phyloP scores from a whole-genome alignment of 2,888 invertebrate genomes.

The Lottia scabra region DNA sequence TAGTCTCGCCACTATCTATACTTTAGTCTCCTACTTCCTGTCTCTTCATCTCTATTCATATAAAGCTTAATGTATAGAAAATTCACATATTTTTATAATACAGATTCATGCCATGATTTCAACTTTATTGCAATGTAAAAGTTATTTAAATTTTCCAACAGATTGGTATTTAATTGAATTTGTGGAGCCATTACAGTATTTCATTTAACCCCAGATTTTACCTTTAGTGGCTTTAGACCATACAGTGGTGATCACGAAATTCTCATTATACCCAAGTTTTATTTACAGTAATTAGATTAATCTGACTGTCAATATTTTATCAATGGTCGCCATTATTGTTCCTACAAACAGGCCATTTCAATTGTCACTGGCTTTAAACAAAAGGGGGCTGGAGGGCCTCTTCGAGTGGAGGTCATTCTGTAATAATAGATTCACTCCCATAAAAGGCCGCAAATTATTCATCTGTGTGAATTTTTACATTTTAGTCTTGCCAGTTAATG shows the following conservation, averaged over 20 bases:
- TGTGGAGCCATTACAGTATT: too few relatives aligned
- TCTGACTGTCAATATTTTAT: background rate
- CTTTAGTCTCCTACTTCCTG: too few relatives aligned
- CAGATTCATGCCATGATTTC: too few relatives aligned
- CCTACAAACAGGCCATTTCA: conserved; percentile 1
- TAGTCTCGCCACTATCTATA: too few relatives aligned
- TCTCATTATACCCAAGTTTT: background rate
- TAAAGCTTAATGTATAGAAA: conserved; percentile 4
- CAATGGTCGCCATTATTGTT: background rate
- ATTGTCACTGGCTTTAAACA: background rate
- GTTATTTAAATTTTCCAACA: too few relatives aligned
- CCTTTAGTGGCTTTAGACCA: too few relatives aligned
- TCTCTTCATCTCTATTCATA: background rate
- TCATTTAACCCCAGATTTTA: too few relatives aligned
- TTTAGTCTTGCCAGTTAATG: background rate
- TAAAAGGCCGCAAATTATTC: conserved; percentile 4
- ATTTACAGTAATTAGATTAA: conserved; percentile 4
- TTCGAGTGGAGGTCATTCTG: conserved; percentile 1
- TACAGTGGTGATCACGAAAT: too few relatives aligned
- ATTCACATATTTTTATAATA: conserved; percentile 7
- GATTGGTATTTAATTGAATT: too few relatives aligned
- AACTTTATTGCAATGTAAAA: too few relatives aligned
- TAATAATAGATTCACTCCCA: background rate
- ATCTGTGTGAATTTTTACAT: conserved; percentile 4
- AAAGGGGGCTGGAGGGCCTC: conserved; percentile 1